Evolutionary conservation across 2,797 vertebrate species (phyloP).

Genomic region (Pitangus sulphuratus): DNA sequence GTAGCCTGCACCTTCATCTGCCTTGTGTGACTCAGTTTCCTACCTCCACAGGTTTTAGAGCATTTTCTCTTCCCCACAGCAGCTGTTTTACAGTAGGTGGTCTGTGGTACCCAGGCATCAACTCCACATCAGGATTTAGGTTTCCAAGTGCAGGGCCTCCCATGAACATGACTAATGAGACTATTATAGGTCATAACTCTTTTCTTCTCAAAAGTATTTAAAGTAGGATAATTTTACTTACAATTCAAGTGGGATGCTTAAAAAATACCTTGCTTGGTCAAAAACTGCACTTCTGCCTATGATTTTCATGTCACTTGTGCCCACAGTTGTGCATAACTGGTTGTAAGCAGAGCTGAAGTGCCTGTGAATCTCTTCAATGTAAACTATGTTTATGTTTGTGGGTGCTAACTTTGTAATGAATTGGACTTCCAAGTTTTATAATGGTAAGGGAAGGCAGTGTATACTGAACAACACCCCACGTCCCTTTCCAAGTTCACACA

Average conservation of each 20-base stretch:
- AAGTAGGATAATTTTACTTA: background rate
- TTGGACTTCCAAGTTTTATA: background rate
- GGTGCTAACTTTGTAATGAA: background rate
- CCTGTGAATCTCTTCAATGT: background rate
- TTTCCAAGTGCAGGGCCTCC: background rate
- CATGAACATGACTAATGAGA: background rate
- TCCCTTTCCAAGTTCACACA: background rate
- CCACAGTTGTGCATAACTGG: background rate
- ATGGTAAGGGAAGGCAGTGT: background rate
- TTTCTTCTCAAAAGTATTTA: background rate
- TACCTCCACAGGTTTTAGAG: background rate
- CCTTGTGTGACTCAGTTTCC: background rate
- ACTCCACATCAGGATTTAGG: background rate
- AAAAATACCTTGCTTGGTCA: background rate
- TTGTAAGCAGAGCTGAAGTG: background rate
- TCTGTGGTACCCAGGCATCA: background rate
- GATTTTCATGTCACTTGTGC: background rate
- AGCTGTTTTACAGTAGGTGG: background rate
- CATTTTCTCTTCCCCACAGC: background rate
- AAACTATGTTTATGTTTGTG: background rate
- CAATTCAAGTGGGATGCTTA: background rate
- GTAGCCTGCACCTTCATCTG: background rate
- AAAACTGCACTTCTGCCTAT: background rate
- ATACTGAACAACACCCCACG: background rate
- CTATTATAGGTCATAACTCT: background rate